These are phyloP conservation scores for Troilus luridus DNA, from an alignment of 2,888 invertebrate genomes.

Conservation along the genomic window DNA sequence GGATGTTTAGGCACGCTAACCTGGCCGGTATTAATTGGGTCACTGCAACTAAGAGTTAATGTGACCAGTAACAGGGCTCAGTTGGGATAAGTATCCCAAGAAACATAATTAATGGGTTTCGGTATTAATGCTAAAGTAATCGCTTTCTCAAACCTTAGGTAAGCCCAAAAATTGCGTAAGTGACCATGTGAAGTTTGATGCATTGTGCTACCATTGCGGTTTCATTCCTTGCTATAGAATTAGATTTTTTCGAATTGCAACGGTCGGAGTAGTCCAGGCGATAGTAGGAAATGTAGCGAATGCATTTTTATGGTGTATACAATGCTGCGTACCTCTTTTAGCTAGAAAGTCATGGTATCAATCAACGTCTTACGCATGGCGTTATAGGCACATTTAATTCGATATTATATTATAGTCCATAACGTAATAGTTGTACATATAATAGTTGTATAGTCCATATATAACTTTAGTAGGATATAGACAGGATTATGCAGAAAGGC, in stretches of 20 bases:
- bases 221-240: background rate
- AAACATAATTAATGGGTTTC: background rate
- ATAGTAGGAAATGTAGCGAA: background rate
- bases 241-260: background rate
- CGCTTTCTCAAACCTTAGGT: background rate
- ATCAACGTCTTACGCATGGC: background rate
- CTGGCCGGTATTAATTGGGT: background rate
- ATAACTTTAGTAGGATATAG: too few species aligned
- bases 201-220: background rate
- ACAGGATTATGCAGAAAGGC: too few species aligned
- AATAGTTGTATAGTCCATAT: too few species aligned
- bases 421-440: too few species aligned
- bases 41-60: background rate
- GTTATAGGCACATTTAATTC: background rate
- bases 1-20: background rate
- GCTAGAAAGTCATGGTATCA: background rate
- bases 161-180: background rate
- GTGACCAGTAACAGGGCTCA: background rate
- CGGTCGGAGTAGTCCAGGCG: background rate
- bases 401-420: too few species aligned
- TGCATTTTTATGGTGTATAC: background rate
- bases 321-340: background rate
- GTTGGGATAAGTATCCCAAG: background rate
- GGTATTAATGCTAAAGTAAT: background rate
- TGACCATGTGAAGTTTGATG: background rate